Base-by-base conservation (phyloP, 2,888 invertebrate species). In the Ormia ochracea region DNA sequence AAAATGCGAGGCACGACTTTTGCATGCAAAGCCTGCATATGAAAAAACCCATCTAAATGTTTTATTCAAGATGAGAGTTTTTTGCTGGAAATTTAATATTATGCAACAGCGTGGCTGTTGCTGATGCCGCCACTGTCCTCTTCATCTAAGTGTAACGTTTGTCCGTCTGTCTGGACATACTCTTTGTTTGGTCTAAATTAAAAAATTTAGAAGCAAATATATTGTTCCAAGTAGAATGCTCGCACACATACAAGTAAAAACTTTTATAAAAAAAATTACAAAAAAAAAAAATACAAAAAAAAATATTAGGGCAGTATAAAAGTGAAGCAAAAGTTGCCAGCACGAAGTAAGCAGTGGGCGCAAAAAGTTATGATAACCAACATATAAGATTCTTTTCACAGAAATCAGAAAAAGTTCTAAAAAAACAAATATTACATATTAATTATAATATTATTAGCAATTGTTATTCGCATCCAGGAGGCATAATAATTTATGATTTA, bases 171-270 rank as follows among this genome's bases (percentile, higher is more conserved):
- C 63, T 79, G 79, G 65, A 79, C 63, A 70, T 66, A 72, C 65
- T 66, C 74, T 82, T 78, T 78, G 80, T 80, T n/a, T 82, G 72
- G 66, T 66, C 80, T 66, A 82, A 82, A 82, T 80, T 82, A 80
- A 77, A 82, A 74, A 70, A 56, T 26, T 68, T 66, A 78, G 17
- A 59, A 58, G 50, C 12, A 48, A 28, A 75, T 59, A 58, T 43
- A 43, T 61, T 61, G 14, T 41, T 33, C 41, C 50, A 12, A 63
- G 36, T 4, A 19, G 41, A 58, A 33, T 45, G 31, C n/a, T 36
- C 19, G 45, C 9, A 23, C 36, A 43, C 12, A 23, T 45, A 43
- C 12, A 19, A 17, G 58, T 9, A 31, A 52, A 52, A 50, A 50
- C 19, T 19, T 38, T 28, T 21, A 41, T 38, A 54, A 26, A 54